Conservation (phyloP, 2,797 vertebrate genomes). For the Cottoperca gobio region DNA sequence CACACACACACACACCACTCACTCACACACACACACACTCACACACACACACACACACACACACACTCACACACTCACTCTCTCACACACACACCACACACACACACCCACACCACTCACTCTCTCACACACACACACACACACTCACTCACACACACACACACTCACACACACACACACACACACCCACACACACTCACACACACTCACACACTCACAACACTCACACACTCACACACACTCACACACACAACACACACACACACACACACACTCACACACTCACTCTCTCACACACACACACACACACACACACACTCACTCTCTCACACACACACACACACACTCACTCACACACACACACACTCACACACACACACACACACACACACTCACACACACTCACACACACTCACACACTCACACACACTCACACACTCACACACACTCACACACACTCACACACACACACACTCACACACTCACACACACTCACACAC, state of each 20-base stretch:
- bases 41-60: slow-evolving; percentile 11
- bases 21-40: slow-evolving; percentile 4
- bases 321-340: slow-evolving; percentile 13
- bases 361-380: slow-evolving; percentile 13
- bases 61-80: slow-evolving; percentile 4
- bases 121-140: slow-evolving; percentile 4
- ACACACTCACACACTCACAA: slow-evolving; percentile 8
- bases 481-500: slow-evolving; percentile 12
- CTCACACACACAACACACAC: slow-evolving; percentile 12
- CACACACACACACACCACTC: slow-evolving; percentile 9
- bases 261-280: slow-evolving; percentile 1
- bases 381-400: slow-evolving; percentile 3
- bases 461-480: slow-evolving; percentile 11
- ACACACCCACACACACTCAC: slow-evolving; percentile 14
- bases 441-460: slow-evolving; percentile 4
- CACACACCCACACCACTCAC: slow-evolving; percentile 11
- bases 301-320: slow-evolving; percentile 3
- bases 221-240: slow-evolving; percentile 12
- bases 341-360: slow-evolving; percentile 3
- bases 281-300: slow-evolving; percentile 21
- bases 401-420: slow-evolving; percentile 14
- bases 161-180: slow-evolving; percentile 1
- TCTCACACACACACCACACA: no score
- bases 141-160: slow-evolving; percentile 16
- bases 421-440: slow-evolving; percentile 10